Percentiles rank a stretch among this genome's conserved stretches.
These are phyloP conservation scores for Chaetura pelagica DNA, from an alignment of 2,113 vertebrate genomes.

Conservation along the genomic window DNA sequence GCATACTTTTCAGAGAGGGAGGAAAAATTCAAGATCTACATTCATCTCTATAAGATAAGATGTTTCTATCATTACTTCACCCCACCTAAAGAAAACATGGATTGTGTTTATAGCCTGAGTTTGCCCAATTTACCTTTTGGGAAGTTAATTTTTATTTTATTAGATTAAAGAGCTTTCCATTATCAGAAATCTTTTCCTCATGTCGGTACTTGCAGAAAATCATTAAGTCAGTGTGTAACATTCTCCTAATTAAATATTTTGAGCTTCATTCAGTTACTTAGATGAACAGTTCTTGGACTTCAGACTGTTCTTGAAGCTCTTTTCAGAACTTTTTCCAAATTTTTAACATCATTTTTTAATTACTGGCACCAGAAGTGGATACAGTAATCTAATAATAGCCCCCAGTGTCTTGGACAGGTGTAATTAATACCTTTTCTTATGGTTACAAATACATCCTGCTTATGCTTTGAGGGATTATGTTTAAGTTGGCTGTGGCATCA, in stretches of 20 bases:
- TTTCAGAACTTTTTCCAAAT: neutral
- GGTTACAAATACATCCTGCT: slow-evolving; percentile 18
- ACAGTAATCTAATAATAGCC: slow-evolving; percentile 9
- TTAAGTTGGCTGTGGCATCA: slow-evolving; percentile 27
- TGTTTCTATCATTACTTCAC: neutral
- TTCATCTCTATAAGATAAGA: neutral
- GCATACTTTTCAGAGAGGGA: neutral
- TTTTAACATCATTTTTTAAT: neutral
- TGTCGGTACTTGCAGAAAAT: slow-evolving; percentile 17
- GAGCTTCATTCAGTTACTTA: neutral
- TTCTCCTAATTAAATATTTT: neutral
- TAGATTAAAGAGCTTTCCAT: neutral
- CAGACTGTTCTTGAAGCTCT: neutral
- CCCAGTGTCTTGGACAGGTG: slow-evolving; percentile 42
- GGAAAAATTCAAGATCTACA: neutral
- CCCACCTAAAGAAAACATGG: neutral
- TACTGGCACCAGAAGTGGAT: neutral
- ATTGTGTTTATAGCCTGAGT: neutral
- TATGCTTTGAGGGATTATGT: slow-evolving; percentile 32
- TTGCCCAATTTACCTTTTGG: neutral
- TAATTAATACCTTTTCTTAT: slow-evolving; percentile 30
- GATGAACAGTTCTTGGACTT: neutral
- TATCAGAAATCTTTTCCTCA: neutral
- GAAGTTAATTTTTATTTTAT: neutral
- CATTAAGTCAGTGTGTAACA: neutral